Base-by-base conservation (phyloP, 30 jellyfish, hydroid and myxozoan genomes). In the Aurelia sp. region DNA sequence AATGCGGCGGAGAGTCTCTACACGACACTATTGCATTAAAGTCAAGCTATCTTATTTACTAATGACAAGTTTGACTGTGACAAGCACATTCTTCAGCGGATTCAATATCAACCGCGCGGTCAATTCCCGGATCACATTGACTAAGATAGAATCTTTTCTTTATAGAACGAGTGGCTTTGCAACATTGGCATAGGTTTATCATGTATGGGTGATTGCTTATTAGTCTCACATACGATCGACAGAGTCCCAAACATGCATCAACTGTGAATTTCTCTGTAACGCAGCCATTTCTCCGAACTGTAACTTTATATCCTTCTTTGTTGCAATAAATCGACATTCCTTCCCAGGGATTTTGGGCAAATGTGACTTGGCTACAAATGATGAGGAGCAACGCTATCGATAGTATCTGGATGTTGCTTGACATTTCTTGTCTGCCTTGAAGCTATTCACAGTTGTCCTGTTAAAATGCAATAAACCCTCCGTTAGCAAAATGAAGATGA, bases 71-170 rank as follows among this genome's bases (percentile, higher is more conserved):
- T 4, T n/a, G 20, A 21, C 59, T 80, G 21, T 63, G 76, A 35
- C 90, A 80, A 13, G 79, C 82, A 70, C 91, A 82, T 21, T 62
- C 74, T 23, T 62, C 81, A 13, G 91, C 91, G 35, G 91, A 82
- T 17, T 65, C 82, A 31, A 82, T 53, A 11, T 13, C 35, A 40
- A 82, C 72, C 41, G 71, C 51, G 40, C 61, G 48, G 72, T 82
- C 85, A 30, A 53, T 40, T 19, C 85, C 85, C 4, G 68, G 57
- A 17, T 53, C 61, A 37, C 91, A 82, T 6, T 61, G 41, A 69
- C 50, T 59, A 41, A 82, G 72, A 10, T 63, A 27, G 30, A 82
- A 68, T 31, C 21, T 4, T 21, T 58, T 82, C 71, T 71, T 69
- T 3, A 55, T 61, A 1, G 74, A 63, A 40, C 53, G 59, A 17